Base-by-base conservation (phyloP, 2,888 invertebrate species). In the Napeogenes inachia region DNA sequence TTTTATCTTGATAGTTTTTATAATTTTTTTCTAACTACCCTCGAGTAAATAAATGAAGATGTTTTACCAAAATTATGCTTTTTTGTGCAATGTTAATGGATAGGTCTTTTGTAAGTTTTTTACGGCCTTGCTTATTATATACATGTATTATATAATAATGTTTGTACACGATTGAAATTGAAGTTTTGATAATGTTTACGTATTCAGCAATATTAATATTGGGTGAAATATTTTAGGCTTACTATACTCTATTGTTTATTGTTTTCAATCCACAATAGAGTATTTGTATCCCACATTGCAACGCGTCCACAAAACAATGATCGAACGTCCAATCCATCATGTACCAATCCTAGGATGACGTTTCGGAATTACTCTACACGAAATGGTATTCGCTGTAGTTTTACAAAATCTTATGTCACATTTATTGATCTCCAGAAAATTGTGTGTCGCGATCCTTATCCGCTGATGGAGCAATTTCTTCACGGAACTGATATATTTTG, bases 1-100 rank as follows among this genome's bases (percentile, higher is more conserved):
- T 58, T 59, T 59, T 57, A 32, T 45, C 45, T 10, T 42, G 38
- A 58, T 54, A 21, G 45, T 13, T 54, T 42, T 59, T 53, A 42
- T 30, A 10, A 50, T 35, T 12, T 47, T n/a, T 47, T 57, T 50
- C 30, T 4, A n/a, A 45, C 32, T 56, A 33, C 30, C 32, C 45
- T 56, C 30, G 30, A 21, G 32, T 30, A 13, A 38, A 21, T 21
- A 21, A 21, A 45, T 42, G 50, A 50, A 50, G 50, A 50, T 30
- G 50, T 30, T 30, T 50, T 50, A 50, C 30, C 10, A 8, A 50
- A 50, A 50, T 50, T 21, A 30, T 50, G 30, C 30, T 30, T 50
- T 21, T 30, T 30, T 10, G 10, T 30, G 50, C 12, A 21, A 30
- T 30, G 50, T 50, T 42, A 42, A 42, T 38, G 38, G 38, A 38